Evolutionary conservation across 2,113 vertebrate genomes (phyloP), one percentile per base, ranked within the genome.

Genomic region (Gymnobelideus leadbeateri): DNA sequence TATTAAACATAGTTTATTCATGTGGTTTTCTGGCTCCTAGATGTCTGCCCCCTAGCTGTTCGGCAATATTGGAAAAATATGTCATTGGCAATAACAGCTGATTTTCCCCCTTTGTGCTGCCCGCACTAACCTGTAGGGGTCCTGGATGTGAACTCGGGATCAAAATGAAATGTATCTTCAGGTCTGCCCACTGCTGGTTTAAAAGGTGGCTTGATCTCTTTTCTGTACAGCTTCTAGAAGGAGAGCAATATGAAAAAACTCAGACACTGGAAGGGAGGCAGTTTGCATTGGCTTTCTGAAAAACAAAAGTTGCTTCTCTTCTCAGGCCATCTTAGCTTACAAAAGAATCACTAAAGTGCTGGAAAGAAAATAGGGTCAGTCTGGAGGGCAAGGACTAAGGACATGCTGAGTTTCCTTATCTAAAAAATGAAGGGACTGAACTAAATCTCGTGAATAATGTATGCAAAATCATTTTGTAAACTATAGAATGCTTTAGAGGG

Each of bases 121-220:
- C 0, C 0, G 6, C 9, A 94, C 68, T 96, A 91, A 99, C 99
- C 99, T 97, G 99, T 99, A 89, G 99, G 99, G 5, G 99, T 99
- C 96, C 99, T 99, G 26, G 99, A 99, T 0, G 99, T 99, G 98
- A 99, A 99, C 96, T 99, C 99, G 0, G 99, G 99, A 95, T 99
- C 99, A 95, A 99, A 99, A 98, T 99, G 99, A 98, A 99, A 99
- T 46, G 99, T 99, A 97, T 99, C 99, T 95, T 99, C 99, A 21
- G 99, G 99, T 96, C 99, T 98, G 92, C 99, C 99, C 91, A 99
- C 99, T 0, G 99, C 99, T 0, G 99, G 99, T 98, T 99, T 99
- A 98, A 99, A 99, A 0, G 99, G 99, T 0, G 99, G 99, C 96
- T 99, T 99, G 98, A 99, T 97, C 98, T 99, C 99, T 97, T 99